phyloP scores from a whole-genome alignment of 2,113 vertebrate species.

The Alces alces region DNA sequence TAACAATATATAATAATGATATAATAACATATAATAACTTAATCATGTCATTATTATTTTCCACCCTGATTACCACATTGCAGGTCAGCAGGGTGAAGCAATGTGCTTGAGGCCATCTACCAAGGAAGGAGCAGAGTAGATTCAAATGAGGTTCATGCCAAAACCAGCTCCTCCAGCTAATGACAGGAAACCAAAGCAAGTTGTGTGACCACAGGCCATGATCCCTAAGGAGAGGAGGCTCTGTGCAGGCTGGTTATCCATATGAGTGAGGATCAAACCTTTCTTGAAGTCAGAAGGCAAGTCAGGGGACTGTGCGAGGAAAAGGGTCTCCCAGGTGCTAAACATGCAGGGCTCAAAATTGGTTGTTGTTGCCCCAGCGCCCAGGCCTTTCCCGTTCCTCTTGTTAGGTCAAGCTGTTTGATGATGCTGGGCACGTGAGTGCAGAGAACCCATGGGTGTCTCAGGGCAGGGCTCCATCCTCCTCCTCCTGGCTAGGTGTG shows the following conservation, averaged over 20 bases:
- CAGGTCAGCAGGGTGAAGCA: neutral
- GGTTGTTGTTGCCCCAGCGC: accelerated
- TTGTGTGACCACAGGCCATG: neutral
- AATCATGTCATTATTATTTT: neutral
- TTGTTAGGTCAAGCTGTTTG: neutral
- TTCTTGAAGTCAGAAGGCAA: neutral
- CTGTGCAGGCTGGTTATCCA: neutral
- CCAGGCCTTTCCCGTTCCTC: neutral
- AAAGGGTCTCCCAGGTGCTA: neutral
- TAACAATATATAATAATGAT: neutral
- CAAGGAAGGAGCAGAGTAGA: neutral
- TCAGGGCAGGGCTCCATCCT: neutral
- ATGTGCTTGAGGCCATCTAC: neutral
- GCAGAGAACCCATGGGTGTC: neutral
- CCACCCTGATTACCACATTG: neutral
- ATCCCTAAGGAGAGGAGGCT: neutral
- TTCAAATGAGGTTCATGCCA: neutral
- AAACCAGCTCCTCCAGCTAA: neutral
- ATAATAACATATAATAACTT: neutral
- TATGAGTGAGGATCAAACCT: neutral
- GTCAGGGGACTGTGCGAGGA: neutral
- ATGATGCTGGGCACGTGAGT: neutral
- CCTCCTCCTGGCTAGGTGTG: neutral
- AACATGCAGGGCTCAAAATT: neutral
- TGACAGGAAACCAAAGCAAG: neutral